These are phyloP conservation scores for Upupa epops DNA, from an alignment of 2,113 vertebrate species.

Conservation along the genomic window DNA sequence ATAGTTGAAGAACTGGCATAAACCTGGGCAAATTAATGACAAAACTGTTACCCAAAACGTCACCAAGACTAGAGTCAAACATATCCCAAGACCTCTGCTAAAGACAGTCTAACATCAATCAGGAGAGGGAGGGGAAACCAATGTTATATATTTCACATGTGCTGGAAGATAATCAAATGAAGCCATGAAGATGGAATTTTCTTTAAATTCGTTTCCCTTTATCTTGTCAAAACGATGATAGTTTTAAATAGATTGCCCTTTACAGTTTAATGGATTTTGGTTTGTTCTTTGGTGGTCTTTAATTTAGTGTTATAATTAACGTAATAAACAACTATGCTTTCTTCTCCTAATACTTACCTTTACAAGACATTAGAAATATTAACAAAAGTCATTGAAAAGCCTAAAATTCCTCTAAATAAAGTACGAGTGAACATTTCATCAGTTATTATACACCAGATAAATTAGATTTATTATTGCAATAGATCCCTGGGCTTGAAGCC, in stretches of 20 bases:
- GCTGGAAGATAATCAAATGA: background rate
- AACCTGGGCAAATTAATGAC: constrained; percentile 1
- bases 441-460: background rate
- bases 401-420: background rate
- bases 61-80: background rate
- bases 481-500: background rate
- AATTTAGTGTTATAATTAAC: background rate
- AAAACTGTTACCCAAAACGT: background rate
- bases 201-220: background rate
- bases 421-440: background rate
- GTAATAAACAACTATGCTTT: background rate
- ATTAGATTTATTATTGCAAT: background rate
- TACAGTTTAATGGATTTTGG: background rate
- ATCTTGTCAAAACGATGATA: background rate
- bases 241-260: background rate
- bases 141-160: background rate
- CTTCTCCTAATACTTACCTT: background rate
- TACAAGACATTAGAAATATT: background rate
- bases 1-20: background rate
- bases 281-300: constrained; percentile 1
- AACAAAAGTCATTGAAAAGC: background rate
- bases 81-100: background rate
- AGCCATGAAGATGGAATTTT: background rate
- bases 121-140: background rate
- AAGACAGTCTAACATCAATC: background rate